Conservation (phyloP, 1,140 invertebrate species). For the Atopsyche davidsoni region DNA sequence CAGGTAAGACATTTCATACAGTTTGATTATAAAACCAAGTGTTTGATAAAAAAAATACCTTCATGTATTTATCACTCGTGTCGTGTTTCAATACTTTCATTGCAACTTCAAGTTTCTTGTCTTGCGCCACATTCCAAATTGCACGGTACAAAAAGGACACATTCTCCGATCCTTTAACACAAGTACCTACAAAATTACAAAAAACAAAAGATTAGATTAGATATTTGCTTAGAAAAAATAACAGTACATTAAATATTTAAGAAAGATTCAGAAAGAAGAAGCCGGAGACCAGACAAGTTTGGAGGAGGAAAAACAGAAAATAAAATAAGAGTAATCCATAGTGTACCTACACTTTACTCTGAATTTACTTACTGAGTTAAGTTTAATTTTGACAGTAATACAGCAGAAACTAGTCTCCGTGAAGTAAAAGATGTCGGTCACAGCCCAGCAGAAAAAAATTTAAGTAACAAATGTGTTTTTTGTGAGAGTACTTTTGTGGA, state of each 20-base stretch:
- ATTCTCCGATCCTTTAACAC: conserved; percentile 53
- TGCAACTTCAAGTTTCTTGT: conserved; percentile 66
- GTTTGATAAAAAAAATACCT: conserved; percentile 37
- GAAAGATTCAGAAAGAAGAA: not conserved
- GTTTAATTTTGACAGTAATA: too few relatives aligned
- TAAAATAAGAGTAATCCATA: conserved; percentile 3
- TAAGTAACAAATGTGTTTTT: too few relatives aligned
- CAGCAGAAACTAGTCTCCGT: too few relatives aligned
- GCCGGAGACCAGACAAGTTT: too few relatives aligned
- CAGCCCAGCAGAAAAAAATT: too few relatives aligned
- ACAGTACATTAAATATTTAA: conserved; percentile 1
- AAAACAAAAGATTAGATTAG: not conserved
- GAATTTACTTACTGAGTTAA: too few relatives aligned
- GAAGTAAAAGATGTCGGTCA: too few relatives aligned
- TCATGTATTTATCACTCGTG: conserved; percentile 49
- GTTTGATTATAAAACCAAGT: not conserved
- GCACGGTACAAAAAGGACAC: conserved; percentile 59
- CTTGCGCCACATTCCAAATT: conserved; percentile 60
- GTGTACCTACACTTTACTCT: too few relatives aligned
- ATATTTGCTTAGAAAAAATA: conserved; percentile 27
- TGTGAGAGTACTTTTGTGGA: too few relatives aligned
- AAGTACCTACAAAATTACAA: conserved; percentile 45
- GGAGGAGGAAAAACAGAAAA: too few relatives aligned
- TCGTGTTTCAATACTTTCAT: conserved; percentile 69
- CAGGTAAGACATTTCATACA: not conserved